These are phyloP conservation scores for Brachionichthys hirsutus DNA, from an alignment of 2,113 vertebrate species.

Conservation along the genomic window DNA sequence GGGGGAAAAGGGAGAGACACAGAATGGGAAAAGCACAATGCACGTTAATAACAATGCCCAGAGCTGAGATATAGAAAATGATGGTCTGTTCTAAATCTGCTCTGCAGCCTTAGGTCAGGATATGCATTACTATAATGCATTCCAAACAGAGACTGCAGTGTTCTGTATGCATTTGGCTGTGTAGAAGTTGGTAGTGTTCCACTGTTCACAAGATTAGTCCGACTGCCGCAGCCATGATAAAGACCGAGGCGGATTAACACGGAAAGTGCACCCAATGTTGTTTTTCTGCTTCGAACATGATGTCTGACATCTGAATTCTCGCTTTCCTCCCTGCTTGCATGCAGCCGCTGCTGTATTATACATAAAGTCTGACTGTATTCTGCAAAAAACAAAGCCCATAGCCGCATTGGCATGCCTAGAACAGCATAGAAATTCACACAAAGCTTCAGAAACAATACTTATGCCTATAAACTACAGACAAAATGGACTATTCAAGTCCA, in stretches of 20 bases:
- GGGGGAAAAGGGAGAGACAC: neutral
- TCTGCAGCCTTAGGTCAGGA: constrained; percentile 33
- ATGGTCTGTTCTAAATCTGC: constrained; percentile 42
- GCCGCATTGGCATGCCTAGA: neutral
- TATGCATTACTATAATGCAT: constrained; percentile 35
- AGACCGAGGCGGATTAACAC: constrained; percentile 25
- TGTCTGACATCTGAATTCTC: neutral
- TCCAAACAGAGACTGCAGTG: constrained; percentile 20
- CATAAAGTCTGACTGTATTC: neutral
- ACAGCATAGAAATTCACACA: neutral
- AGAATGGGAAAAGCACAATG: constrained; percentile 32
- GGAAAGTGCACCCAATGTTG: neutral
- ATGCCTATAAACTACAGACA: no score
- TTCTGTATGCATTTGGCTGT: constrained; percentile 6
- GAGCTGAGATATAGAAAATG: constrained; percentile 31
- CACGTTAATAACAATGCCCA: constrained; percentile 53
- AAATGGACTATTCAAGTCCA: no score
- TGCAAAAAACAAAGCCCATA: neutral
- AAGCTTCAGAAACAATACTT: no score
- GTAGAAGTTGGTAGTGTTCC: neutral
- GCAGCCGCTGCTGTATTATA: constrained; percentile 8
- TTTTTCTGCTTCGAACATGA: neutral
- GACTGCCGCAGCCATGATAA: constrained; percentile 21
- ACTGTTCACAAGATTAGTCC: constrained; percentile 25
- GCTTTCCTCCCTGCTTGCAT: neutral